Evolutionary conservation across 1,140 invertebrate species (phyloP).

Genomic region (Zaprionus ornatus): DNA sequence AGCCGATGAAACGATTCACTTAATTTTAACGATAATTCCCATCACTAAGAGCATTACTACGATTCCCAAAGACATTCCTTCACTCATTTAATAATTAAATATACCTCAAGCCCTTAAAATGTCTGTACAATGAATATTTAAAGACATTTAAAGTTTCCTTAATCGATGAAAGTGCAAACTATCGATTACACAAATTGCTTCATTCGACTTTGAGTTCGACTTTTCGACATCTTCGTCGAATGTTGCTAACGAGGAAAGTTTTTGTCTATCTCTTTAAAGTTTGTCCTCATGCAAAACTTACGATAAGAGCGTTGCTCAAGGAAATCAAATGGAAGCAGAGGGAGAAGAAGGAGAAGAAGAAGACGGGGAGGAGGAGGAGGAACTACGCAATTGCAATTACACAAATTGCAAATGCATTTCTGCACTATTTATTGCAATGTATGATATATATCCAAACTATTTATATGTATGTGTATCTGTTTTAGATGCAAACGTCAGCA

Average conservation of each 20-base stretch:
- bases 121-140: background rate
- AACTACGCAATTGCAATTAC: slow-evolving; percentile 44
- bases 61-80: background rate
- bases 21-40: no score
- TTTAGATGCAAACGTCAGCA: slow-evolving; percentile 36
- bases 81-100: background rate
- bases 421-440: slow-evolving; percentile 46
- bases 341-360: background rate
- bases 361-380: background rate
- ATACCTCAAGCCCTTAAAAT: background rate
- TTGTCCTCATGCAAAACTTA: background rate
- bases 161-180: slow-evolving; percentile 9
- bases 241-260: slow-evolving; percentile 37
- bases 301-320: background rate
- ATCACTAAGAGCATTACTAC: no score
- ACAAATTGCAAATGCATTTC: slow-evolving; percentile 33
- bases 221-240: slow-evolving; percentile 1
- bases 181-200: slow-evolving; percentile 44
- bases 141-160: background rate
- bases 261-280: slow-evolving; percentile 13
- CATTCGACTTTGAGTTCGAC: background rate
- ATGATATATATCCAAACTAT: slow-evolving; percentile 9
- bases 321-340: background rate
- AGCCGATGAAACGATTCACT: no score
- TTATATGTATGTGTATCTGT: slow-evolving; percentile 20